Percentiles rank a stretch among this genome's conserved stretches.
These are phyloP conservation scores for Hyles lineata DNA, from an alignment of 2,888 invertebrate species.

Conservation along the genomic window DNA sequence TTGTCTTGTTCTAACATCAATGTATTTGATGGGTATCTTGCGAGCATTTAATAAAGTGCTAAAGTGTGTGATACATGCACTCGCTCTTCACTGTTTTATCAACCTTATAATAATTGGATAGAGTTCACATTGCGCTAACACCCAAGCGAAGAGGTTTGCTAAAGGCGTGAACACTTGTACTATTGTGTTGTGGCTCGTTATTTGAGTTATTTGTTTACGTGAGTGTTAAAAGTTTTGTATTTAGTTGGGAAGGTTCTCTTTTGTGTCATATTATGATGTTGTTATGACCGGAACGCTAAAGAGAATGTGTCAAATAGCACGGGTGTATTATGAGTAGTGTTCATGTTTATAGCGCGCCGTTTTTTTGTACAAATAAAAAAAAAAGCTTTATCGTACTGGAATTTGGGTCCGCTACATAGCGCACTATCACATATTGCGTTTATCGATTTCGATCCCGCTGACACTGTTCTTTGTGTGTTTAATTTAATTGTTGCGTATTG, in stretches of 20 bases:
- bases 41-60: background rate
- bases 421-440: too few species aligned
- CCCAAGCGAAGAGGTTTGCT: background rate
- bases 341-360: background rate
- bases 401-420: background rate
- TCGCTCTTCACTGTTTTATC: background rate
- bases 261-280: constrained; percentile 19
- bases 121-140: background rate
- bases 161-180: background rate
- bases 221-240: constrained; percentile 23
- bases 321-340: background rate
- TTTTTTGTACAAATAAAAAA: background rate
- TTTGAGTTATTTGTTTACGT: constrained; percentile 11
- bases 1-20: too few species aligned
- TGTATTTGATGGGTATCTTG: background rate
- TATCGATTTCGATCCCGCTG: too few species aligned
- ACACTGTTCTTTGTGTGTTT: too few species aligned
- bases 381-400: background rate
- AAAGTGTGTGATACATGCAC: background rate
- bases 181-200: constrained; percentile 1
- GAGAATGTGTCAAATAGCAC: constrained; percentile 5
- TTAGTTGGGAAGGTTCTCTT: constrained; percentile 10
- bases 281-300: background rate
- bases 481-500: too few species aligned
- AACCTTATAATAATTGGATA: background rate